Evolutionary conservation across 1,140 invertebrate genomes (phyloP), one percentile per base, ranked within the genome.

Genomic region (Cydia splendana): DNA sequence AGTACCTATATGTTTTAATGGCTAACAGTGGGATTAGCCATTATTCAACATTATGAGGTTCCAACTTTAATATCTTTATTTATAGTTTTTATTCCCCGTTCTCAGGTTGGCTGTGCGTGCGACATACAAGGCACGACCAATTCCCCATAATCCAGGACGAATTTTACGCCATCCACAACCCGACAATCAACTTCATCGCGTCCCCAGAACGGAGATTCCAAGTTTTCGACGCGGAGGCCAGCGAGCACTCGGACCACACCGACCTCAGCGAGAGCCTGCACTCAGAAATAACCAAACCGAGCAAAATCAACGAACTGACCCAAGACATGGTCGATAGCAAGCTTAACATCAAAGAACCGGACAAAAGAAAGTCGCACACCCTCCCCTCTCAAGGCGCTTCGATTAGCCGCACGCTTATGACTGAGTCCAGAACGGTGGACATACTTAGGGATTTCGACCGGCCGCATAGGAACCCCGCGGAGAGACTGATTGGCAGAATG

Each of bases 121-220:
- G 97, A 77, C 96, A 97, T 78, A 95, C 96, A 80, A 94, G 97
- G 30, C 95, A 97, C 78, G 97, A 98, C 75, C 94, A 95, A 42
- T 98, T 97, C 96, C 97, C 98, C 0, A 94, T 98, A 9, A 94
- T 96, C 77, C 95, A 96, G 73, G 95, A 95, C 69, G 96, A 97
- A 80, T 93, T 95, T 57, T 95, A 94, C 84, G 87, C 94, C 9
- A 86, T 90, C 2, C 75, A 82, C 73, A 88, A 89, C 69, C 67
- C 81, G 1, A 80, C 82, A 20, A 53, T 81, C 28, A 83, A 85
- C 38, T 84, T 77, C 38, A 79, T 90, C 15, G 87, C 85, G 0
- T 89, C 91, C 12, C 89, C 90, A 10, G 89, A 92, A 42, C 81
- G 85, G 28, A 85, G 89, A 2, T 87, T 86, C 57, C 86, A 88